phyloP scores from a whole-genome alignment of 2,797 vertebrate species.

The Sciurus carolinensis region DNA sequence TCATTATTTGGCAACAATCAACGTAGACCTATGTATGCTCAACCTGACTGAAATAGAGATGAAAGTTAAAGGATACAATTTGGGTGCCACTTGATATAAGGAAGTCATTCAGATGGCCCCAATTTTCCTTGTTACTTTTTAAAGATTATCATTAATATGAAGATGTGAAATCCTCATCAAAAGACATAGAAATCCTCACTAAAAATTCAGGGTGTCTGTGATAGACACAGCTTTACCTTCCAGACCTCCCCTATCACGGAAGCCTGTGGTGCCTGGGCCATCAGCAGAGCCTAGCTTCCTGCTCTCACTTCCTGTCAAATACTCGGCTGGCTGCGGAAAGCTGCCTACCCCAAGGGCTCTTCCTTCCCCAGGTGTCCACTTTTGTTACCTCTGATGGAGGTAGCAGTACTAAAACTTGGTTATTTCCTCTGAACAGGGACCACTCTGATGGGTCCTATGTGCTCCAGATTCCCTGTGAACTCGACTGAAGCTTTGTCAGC shows the following conservation, averaged over 20 bases:
- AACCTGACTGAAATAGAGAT: constrained; percentile 35
- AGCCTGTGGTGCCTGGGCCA: too few relatives aligned
- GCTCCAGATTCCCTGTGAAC: not conserved
- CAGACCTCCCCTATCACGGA: not conserved
- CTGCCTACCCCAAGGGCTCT: not conserved
- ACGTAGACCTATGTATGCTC: not conserved
- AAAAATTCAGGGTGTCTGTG: not conserved
- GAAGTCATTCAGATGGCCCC: not conserved
- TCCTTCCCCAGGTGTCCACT: not conserved
- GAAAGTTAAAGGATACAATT: constrained; percentile 40
- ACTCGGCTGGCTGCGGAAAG: constrained; percentile 16
- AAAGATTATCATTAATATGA: not conserved
- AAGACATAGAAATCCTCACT: not conserved
- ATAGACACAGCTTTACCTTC: not conserved
- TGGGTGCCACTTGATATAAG: not conserved
- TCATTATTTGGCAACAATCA: not conserved
- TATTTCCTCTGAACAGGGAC: not conserved
- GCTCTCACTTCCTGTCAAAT: constrained; percentile 35
- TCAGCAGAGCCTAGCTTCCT: not conserved
- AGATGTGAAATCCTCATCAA: constrained; percentile 20
- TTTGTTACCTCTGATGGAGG: not conserved
- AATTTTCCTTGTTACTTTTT: constrained; percentile 21
- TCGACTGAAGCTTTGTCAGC: too few relatives aligned
- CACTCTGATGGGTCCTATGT: not conserved
- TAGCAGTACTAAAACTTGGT: not conserved